These are phyloP conservation scores for Orius laevigatus DNA, from an alignment of 1,140 invertebrate species.

Conservation along the genomic window DNA sequence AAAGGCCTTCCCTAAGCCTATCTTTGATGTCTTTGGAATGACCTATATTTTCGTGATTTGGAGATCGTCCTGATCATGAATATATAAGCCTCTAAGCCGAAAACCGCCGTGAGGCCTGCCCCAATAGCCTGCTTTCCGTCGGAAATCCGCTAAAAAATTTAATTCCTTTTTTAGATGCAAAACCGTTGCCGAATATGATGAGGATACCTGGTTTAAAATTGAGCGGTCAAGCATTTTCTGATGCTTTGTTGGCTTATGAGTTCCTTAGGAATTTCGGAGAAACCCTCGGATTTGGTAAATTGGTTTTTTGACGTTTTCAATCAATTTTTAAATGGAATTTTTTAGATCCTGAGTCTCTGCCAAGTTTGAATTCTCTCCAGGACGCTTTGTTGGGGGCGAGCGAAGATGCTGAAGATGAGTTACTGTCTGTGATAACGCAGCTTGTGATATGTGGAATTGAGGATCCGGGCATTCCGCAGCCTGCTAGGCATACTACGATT, in stretches of 20 bases:
- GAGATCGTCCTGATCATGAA: too few relatives aligned
- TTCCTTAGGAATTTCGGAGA: constrained; percentile 92
- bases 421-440: constrained; percentile 76
- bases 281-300: constrained; percentile 75
- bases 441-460: constrained; percentile 80
- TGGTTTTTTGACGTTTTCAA: background rate
- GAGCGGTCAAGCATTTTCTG: constrained; percentile 73
- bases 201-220: constrained; percentile 67
- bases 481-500: constrained; percentile 66
- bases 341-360: constrained; percentile 71
- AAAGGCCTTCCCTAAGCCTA: too few relatives aligned
- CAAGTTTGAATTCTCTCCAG: constrained; percentile 71
- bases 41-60: too few relatives aligned
- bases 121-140: too few relatives aligned
- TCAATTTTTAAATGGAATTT: constrained; percentile 8
- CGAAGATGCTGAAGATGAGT: constrained; percentile 66
- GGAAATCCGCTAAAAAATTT: background rate
- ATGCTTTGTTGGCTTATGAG: constrained; percentile 85
- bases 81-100: too few relatives aligned
- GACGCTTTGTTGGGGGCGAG: constrained; percentile 66
- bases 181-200: constrained; percentile 54
- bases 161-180: constrained; percentile 34
- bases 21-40: too few relatives aligned
- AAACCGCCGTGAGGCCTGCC: too few relatives aligned
- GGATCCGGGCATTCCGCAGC: constrained; percentile 85